Conservation (phyloP, 35 echinoderm and acorn worm species). For the Lytechinus variegatus region DNA sequence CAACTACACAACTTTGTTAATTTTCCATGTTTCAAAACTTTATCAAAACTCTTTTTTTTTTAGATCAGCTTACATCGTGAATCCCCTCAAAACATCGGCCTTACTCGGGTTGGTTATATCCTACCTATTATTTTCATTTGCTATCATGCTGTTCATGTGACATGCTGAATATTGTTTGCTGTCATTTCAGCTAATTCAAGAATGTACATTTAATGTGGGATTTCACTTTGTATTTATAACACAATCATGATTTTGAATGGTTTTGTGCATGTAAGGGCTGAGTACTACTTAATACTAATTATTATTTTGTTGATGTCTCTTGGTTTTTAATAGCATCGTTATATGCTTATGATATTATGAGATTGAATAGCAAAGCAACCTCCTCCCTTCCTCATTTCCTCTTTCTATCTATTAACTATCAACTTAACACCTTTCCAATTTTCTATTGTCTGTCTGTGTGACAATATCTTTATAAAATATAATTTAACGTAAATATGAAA, state of each 20-base stretch:
- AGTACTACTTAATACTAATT: not conserved
- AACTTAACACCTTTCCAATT: too few species aligned
- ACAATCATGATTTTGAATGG: not conserved
- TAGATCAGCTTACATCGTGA: not conserved
- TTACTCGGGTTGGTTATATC: conserved; percentile 17
- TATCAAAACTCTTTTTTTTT: not conserved
- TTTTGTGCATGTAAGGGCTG: not conserved
- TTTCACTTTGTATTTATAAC: not conserved
- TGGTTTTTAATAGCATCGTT: not conserved
- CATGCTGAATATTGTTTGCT: not conserved
- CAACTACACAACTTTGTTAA: not conserved
- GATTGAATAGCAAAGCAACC: not conserved
- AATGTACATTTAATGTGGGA: not conserved
- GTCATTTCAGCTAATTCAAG: not conserved
- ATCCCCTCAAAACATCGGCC: not conserved
- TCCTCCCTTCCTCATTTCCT: not conserved
- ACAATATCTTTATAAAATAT: too few species aligned
- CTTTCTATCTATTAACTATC: too few species aligned
- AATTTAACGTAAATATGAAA: too few species aligned
- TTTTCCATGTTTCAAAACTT: not conserved
- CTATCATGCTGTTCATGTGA: not conserved
- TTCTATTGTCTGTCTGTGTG: too few species aligned
- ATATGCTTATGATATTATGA: not conserved
- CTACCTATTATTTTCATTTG: not conserved
- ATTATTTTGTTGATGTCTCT: not conserved